Evolutionary conservation across 2,797 vertebrate species (phyloP), one percentile per base, ranked within the genome.

Genomic region (Periparus ater): DNA sequence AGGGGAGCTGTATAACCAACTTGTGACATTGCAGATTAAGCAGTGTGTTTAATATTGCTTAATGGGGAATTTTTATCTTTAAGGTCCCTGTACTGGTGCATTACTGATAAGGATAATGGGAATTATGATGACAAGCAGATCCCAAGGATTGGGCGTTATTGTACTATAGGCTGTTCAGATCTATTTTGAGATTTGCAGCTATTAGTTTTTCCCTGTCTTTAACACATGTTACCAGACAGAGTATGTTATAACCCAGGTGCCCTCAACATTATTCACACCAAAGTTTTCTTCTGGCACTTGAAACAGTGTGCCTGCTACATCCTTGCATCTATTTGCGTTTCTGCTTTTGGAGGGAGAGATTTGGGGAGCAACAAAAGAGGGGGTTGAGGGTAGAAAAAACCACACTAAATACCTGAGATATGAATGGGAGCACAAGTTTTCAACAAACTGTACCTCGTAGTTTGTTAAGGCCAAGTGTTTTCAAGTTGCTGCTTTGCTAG

Each of bases 331-430:
- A 45, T 89, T 95, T 72, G 29, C 10, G 45, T 90, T 95, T 96
- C 85, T 97, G 91, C 88, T 91, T 80, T 79, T 57, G 72, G 92
- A 94, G 75, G 58, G 85, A 96, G 79, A 95, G 50, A 68, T 20
- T 17, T 55, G 73, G 66, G 66, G 61, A 90, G 34, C 62, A 76
- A 50, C 36, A 74, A 70, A 74, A 82, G 30, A 78, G 38, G 48
- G 77, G 30, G 36, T 2, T n/a, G 22, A 72, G 13, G 12, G 5
- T 40, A 87, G 89, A 81, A 38, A 63, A 65, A 30, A 5, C 0
- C 42, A 22, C 40, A 63, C 34, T 68, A 88, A 91, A 79, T 78
- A 71, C 2, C 30, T 70, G 79, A 85, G 17, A n/a, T 45, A 50
- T 34, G 45, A 89, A 54, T 9, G 8, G 50, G 17, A 62, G 23